phyloP scores from a whole-genome alignment of 2,797 vertebrate genomes.

The Chelmon rostratus region DNA sequence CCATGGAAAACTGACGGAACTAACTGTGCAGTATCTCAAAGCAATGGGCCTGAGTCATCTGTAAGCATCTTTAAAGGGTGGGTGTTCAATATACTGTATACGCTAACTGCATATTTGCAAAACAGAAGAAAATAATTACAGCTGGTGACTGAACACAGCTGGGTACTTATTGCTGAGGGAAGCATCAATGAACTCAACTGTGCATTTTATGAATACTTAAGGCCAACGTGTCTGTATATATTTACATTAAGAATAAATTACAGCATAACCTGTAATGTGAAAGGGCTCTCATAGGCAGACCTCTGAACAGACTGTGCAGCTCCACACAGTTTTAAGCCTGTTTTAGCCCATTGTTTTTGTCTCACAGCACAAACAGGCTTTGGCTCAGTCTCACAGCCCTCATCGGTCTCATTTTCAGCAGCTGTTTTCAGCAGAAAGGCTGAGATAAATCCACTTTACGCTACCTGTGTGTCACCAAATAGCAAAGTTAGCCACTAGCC shows the following conservation, averaged over 20 bases:
- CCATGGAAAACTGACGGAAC: conserved; percentile 58
- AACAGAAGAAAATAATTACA: conserved; percentile 58
- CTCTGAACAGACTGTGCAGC: not conserved
- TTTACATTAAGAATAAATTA: not conserved
- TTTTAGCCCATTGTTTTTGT: not conserved
- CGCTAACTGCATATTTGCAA: conserved; percentile 43
- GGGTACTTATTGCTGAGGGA: conserved; percentile 36
- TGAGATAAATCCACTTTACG: not conserved
- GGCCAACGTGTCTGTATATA: conserved; percentile 13
- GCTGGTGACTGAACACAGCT: conserved; percentile 51
- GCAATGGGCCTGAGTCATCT: conserved; percentile 53
- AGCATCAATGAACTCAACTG: conserved; percentile 16
- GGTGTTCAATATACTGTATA: conserved; percentile 32
- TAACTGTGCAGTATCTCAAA: conserved; percentile 68
- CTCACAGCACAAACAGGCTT: not conserved
- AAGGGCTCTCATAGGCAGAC: not conserved
- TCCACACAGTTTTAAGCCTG: not conserved
- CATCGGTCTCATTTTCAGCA: not conserved
- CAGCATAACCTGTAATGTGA: not conserved
- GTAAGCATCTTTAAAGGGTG: conserved; percentile 47
- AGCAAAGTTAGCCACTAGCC: not conserved
- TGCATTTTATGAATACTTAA: conserved; percentile 40
- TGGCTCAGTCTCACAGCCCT: not conserved
- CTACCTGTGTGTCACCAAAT: not conserved
- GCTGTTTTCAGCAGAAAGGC: not conserved